Conservation (phyloP, 2,888 invertebrate species). For the Alloscopus bannaensis region DNA sequence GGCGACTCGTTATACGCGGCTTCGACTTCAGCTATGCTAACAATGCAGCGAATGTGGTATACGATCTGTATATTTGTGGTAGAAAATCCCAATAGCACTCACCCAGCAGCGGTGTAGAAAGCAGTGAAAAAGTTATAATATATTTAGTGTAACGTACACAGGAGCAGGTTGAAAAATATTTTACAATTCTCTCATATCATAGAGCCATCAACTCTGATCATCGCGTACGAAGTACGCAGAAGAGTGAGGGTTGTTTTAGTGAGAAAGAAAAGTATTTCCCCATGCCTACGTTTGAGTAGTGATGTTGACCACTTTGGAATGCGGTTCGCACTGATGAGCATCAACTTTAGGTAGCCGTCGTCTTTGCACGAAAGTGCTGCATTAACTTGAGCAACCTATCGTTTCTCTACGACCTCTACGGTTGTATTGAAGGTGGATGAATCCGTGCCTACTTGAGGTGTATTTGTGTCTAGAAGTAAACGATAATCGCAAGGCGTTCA, state of each 20-base stretch:
- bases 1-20: conserved; percentile 48
- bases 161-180: conserved; percentile 4
- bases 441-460: no score
- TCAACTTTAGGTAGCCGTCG: no score
- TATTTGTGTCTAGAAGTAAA: no score
- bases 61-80: conserved; percentile 3
- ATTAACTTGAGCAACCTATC: conserved; percentile 12
- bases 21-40: conserved; percentile 36
- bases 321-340: conserved; percentile 66
- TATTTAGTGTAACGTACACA: neutral
- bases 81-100: conserved; percentile 12
- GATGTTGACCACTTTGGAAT: conserved; percentile 71
- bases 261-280: conserved; percentile 62
- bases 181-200: neutral
- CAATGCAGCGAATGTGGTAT: conserved; percentile 20
- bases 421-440: conserved; percentile 2
- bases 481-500: no score
- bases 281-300: conserved; percentile 47
- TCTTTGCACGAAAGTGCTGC: conserved; percentile 8
- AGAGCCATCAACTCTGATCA: neutral
- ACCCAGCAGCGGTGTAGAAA: conserved; percentile 36
- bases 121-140: conserved; percentile 33
- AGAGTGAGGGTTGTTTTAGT: no score
- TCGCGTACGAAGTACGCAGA: neutral
- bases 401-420: conserved; percentile 19